Conservation (phyloP, 2,888 invertebrate species). For the Oscheius myriophilus region DNA sequence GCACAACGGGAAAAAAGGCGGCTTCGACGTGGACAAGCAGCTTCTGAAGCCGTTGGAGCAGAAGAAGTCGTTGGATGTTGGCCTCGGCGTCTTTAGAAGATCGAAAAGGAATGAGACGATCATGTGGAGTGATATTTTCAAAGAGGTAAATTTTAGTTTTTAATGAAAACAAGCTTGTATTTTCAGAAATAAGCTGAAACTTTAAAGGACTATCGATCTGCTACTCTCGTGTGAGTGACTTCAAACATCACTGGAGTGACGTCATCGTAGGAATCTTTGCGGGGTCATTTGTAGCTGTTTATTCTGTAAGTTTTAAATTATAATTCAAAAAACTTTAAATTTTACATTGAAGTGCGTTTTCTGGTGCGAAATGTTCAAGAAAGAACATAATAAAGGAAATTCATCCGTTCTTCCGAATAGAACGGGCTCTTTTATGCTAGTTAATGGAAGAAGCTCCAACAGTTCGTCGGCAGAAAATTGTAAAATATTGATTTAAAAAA, state of each 20-base stretch:
- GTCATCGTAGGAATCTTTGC: slow-evolving; percentile 81
- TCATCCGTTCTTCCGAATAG: slow-evolving; percentile 1
- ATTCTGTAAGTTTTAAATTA: slow-evolving; percentile 46
- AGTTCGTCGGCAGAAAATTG: slow-evolving; percentile 11
- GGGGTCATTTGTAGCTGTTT: slow-evolving; percentile 72
- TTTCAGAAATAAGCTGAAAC: too few species aligned
- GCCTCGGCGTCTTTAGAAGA: too few species aligned
- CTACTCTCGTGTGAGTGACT: slow-evolving; percentile 85
- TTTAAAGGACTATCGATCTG: slow-evolving; percentile 37
- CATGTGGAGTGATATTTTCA: too few species aligned
- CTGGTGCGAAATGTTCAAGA: slow-evolving; percentile 33
- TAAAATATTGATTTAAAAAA: slow-evolving; percentile 3
- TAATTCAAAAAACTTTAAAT: neutral
- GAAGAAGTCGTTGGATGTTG: too few species aligned
- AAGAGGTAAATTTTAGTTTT: too few species aligned
- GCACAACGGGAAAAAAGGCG: too few species aligned
- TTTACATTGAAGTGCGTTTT: slow-evolving; percentile 31
- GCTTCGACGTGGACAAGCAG: too few species aligned
- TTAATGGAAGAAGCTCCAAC: slow-evolving; percentile 8
- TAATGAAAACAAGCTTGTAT: too few species aligned
- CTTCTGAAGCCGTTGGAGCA: too few species aligned
- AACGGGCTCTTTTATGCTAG: slow-evolving; percentile 15
- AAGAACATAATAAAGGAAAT: neutral
- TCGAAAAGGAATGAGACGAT: too few species aligned
- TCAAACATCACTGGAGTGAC: slow-evolving; percentile 97